Evolutionary conservation across 1,140 invertebrate species (phyloP), one percentile per base, ranked within the genome.

Genomic region (Chironomus striatipennis): DNA sequence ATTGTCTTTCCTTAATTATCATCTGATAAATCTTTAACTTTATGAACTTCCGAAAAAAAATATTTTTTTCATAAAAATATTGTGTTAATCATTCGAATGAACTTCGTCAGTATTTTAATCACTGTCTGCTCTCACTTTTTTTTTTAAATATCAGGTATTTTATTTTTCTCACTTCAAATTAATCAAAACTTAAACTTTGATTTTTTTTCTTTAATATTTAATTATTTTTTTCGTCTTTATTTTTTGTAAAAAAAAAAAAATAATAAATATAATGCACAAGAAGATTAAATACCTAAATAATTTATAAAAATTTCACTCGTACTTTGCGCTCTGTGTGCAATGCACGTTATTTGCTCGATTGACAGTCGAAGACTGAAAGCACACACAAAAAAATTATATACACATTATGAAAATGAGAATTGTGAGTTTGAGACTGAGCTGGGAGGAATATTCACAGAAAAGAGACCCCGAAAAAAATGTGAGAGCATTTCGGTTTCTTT

Each of bases 331-430:
- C 47, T n/a, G 47, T n/a, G 47, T 57, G 47, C 47, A 57, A 12
- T 57, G 47, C 47, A 57, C 47, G 47, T 57, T 57, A n/a, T 57
- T 57, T 57, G 47, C 47, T 57, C 47, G 47, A 57, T 57, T 57
- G 47, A 57, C 47, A 57, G 47, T 57, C 47, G 47, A 57, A 57
- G 47, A 57, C 47, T 57, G 12, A 57, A 57, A 57, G 43, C 43
- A 47, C 43, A 47, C 43, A 47, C 43, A 15, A 47, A 47, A 43
- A 43, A 47, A 47, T 47, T 47, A 47, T 47, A 47, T 47, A 47
- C 43, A 57, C 9, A 57, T 57, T 57, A 57, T 57, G 47, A 57
- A 57, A 57, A 57, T 57, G 47, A 57, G 47, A 15, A 57, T 57
- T 57, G 47, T n/a, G 47, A 34, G 24, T 34, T 34, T 34, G 24